Base-by-base conservation (phyloP, 2,797 vertebrate species). In the Tenualosa ilisha region DNA sequence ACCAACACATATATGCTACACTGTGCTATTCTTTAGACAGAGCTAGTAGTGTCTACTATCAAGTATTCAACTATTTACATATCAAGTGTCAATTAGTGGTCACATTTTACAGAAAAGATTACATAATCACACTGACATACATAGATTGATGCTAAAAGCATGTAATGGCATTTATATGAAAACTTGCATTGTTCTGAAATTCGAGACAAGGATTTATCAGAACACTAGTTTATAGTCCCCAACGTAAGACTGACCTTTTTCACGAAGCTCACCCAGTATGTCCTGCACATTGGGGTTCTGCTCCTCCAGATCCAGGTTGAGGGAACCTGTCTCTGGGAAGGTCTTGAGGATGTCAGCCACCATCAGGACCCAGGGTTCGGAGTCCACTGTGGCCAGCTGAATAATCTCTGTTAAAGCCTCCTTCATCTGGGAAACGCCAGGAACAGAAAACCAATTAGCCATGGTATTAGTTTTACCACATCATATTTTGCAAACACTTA, bases 281-380 rank as follows among this genome's bases (percentile, higher is more conserved):
- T 99, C 98, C 93, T 99, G 98, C 84, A 99, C 98, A 59, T 99
- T 99, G 86, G 98, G 97, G 91, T 99, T 99, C 94, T 99, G 98
- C 88, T 99, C 98, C 92, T 99, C 98, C 84, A 99, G 95, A 89
- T 98, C 98, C 89, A 99, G 95, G 90, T 99, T 99, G 86, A 99
- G 96, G 12, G 97, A 98, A 53, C 98, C 98, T 0, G 98, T 97
- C 92, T 99, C 98, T 13, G 98, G 98, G 91, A 99, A 99, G 88
- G 97, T 98, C 94, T 99, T 99, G 72, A 99, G 95, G 91, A 99
- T 98, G 93, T 99, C 98, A 0, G 98, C 98, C 40, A 99, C 98
- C 98, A 99, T 99, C 91, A 99, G 95, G 88, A 99, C 98, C 98
- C 98, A 99, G 84, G 98, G 98, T 93, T 99, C 98, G 0, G 98